Evolutionary conservation across 2,888 invertebrate genomes (phyloP), one percentile per base, ranked within the genome.

Genomic region (Lochmaea capreae): DNA sequence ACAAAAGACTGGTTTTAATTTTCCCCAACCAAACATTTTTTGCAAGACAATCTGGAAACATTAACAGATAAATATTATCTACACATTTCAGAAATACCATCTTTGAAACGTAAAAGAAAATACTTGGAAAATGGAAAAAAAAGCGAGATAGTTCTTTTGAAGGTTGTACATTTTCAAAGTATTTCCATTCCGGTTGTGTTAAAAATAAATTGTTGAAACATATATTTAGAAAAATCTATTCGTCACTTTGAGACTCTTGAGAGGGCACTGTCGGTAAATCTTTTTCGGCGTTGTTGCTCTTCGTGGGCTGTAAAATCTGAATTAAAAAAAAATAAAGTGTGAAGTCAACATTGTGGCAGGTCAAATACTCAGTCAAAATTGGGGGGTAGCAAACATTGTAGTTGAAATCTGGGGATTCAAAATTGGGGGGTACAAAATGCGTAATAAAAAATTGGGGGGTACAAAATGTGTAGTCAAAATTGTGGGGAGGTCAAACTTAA

Each of bases 301-400:
- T 67, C 39, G 67, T 75, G 54, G 88, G 89, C 82, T 89, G 91
- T 82, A 93, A 89, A 82, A 93, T 92, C 87, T 94, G 92, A 5
- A 62, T 14, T 6, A 39, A 42, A 42, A 9, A 54, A 16, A 46
- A 12, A 46, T 46, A 5, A 6, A 33, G 6, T 33, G 33, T 33
- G 33, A 33, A 33, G 33, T 33, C 33, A 33, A 33, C 5, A 33
- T 39, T 39, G 33, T 39, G 9, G 33, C 0, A 33, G 33, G 33
- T 5, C 33, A 9, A 39, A 39, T 39, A 6, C 9, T 8, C 5
- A 39, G 33, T 39, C 33, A 39, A 39, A 39, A 39, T 8, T 39
- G 9, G 5, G 33, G 33, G 9, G 8, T 6, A 6, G 33, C 0
- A 5, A 39, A 39, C 8, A 6, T 5, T 39, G 33, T 9, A 39